A percentile compares a stretch with the other conserved stretches of the same genome.
Conservation (phyloP, 2,797 vertebrate genomes). For the Melanogrammus aeglefinus region DNA sequence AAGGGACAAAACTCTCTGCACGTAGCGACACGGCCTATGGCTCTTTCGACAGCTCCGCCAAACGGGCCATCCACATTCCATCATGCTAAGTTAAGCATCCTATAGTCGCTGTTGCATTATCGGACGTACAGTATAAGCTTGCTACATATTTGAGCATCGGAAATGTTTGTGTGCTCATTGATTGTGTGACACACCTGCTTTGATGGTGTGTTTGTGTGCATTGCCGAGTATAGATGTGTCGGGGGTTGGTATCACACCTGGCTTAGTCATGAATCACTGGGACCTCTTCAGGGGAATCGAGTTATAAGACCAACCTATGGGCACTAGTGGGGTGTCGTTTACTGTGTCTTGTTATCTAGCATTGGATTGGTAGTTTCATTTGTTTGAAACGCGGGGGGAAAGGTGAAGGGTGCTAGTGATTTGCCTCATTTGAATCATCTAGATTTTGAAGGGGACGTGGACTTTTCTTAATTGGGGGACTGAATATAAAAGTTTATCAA, state of each 20-base stretch:
- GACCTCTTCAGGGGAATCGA: too few species aligned
- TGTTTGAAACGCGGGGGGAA: neutral
- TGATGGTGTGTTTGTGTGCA: neutral
- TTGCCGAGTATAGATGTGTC: neutral
- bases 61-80: neutral
- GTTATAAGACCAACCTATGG: too few species aligned
- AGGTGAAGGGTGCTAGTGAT: neutral
- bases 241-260: too few species aligned
- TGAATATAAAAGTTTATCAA: too few species aligned
- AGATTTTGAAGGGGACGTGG: neutral
- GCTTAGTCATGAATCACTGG: too few species aligned
- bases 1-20: neutral
- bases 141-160: neutral
- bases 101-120: neutral
- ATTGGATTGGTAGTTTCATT: neutral
- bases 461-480: too few species aligned
- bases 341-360: neutral
- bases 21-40: neutral
- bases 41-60: neutral
- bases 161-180: neutral
- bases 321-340: too few species aligned
- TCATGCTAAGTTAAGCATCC: neutral
- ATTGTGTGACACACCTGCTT: slow-evolving; percentile 40
- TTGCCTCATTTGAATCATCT: neutral
- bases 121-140: neutral